phyloP scores from a whole-genome alignment of 2,113 vertebrate genomes.

The Caloenas nicobarica region DNA sequence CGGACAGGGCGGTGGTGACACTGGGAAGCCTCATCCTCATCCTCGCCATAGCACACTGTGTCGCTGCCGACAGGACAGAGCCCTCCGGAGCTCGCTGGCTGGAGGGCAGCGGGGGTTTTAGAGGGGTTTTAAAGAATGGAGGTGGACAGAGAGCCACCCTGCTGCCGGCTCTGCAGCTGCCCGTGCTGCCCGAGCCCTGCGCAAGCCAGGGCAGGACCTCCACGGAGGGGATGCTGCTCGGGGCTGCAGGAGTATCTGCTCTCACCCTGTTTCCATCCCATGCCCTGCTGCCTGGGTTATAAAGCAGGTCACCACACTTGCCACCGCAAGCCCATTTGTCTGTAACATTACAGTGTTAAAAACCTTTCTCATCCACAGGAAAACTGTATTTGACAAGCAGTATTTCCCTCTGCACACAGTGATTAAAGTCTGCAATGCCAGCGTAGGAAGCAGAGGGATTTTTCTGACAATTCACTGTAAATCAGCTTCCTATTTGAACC shows the following conservation, averaged over 20 bases:
- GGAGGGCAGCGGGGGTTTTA: background rate
- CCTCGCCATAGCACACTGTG: accelerated
- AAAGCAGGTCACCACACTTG: background rate
- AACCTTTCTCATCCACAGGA: background rate
- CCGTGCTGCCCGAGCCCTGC: accelerated
- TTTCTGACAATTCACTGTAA: background rate
- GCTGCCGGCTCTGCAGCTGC: background rate
- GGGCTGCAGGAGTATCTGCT: background rate
- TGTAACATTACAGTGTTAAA: background rate
- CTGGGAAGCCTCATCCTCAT: background rate
- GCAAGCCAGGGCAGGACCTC: background rate
- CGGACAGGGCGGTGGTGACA: background rate
- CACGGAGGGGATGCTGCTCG: background rate
- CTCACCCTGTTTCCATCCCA: accelerated
- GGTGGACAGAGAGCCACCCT: background rate
- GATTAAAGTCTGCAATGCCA: background rate
- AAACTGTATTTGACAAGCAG: background rate
- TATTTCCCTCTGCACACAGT: background rate
- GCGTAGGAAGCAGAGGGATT: background rate
- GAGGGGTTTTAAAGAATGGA: background rate
- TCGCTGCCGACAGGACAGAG: accelerated
- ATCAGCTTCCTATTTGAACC: background rate
- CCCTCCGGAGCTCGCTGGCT: accelerated
- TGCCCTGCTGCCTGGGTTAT: background rate
- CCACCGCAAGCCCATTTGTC: background rate